These are phyloP conservation scores for Anastrepha obliqua DNA, from an alignment of 1,140 invertebrate genomes.

Conservation along the genomic window DNA sequence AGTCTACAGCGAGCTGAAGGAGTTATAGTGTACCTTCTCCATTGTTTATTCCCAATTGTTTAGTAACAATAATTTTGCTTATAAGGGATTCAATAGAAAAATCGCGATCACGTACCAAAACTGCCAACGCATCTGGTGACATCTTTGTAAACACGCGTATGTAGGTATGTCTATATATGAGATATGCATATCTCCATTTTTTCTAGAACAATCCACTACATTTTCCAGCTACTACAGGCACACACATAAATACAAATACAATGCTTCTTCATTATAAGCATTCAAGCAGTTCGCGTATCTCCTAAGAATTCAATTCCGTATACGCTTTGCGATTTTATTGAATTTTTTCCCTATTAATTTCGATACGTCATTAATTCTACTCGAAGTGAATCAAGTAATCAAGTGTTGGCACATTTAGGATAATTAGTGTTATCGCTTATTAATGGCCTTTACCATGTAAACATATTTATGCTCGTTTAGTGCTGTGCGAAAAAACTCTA, in stretches of 20 bases:
- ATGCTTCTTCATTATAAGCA: not conserved
- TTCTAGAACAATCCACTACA: not conserved
- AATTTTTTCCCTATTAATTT: not conserved
- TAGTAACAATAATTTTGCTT: not conserved
- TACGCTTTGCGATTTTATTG: not conserved
- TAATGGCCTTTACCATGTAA: slow-evolving; percentile 8
- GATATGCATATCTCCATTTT: no score
- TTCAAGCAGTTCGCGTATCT: not conserved
- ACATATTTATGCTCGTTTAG: no score
- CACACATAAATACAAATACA: not conserved
- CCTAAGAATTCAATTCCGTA: not conserved
- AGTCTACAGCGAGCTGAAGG: not conserved
- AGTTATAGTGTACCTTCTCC: not conserved
- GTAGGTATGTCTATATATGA: not conserved
- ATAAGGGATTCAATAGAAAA: not conserved
- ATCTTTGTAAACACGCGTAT: not conserved
- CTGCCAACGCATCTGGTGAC: not conserved
- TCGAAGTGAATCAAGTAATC: not conserved
- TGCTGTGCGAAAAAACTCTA: no score
- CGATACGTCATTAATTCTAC: not conserved
- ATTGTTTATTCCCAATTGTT: not conserved
- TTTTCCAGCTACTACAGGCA: not conserved
- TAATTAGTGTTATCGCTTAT: slow-evolving; percentile 43
- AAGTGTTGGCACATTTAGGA: not conserved
- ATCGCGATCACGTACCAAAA: slow-evolving; percentile 24